Evolutionary conservation across 2,797 vertebrate genomes (phyloP), one percentile per base, ranked within the genome.

Genomic region (Staurois parvus): DNA sequence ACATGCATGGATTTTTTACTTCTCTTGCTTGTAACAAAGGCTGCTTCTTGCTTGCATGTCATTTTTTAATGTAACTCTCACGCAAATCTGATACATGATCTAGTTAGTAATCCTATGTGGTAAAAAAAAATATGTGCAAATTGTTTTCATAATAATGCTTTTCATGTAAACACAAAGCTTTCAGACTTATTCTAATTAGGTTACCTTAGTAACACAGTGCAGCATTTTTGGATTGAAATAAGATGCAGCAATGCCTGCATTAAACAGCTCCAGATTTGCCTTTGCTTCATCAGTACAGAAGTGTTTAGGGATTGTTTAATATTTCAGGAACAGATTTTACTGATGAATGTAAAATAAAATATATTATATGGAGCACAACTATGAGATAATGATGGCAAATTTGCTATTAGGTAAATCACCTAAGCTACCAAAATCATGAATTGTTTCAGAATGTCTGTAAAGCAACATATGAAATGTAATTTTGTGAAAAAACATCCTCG

Each of bases 151-250:
- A 72, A 64, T 68, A 45, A 76, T 83, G 30, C 34, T 75, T 76
- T 67, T 76, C 29, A 76, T 52, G 29, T 83, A 37, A 28, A 76
- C 19, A 52, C 48, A 52, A 52, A 52, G 48, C 48, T 52, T 52
- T 52, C 48, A 52, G 48, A 52, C 48, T 52, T 19, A 17, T 52
- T 19, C 15, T 19, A 52, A 52, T 48, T 67, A 83, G 56, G 81
- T 83, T 83, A 75, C 81, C 81, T 68, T 83, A 83, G 81, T 48
- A 83, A 83, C 81, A 76, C 28, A 83, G 81, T 83, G 32, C 72
- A 68, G 30, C 21, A 30, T 28, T 83, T 74, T 34, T 72, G 80
- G 72, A 83, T 76, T 68, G 62, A 67, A 83, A 67, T 83, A 83
- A 75, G 75, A 67, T 37, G 32, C 37, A 75, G 37, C 52, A 67